Conservation (phyloP, 2,113 vertebrate species). For the Ammospiza nelsoni region DNA sequence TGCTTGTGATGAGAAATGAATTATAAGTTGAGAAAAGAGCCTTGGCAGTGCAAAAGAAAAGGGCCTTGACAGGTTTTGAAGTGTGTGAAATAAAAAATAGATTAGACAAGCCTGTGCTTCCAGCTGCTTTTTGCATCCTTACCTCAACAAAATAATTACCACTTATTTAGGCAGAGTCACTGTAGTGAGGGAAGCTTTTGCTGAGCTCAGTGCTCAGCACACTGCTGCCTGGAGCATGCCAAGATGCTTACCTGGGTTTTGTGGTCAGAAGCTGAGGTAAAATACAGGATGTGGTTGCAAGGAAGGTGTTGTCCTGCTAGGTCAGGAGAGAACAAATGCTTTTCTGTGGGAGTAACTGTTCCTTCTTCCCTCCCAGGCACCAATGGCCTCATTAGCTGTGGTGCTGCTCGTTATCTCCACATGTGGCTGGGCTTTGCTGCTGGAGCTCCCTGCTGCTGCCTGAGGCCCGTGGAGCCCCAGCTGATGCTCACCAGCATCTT, state of each 20-base stretch:
- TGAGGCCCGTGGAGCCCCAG: neutral
- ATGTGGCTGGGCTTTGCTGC: neutral
- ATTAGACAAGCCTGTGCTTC: slow-evolving; percentile 2
- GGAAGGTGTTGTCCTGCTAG: neutral
- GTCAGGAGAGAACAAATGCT: neutral
- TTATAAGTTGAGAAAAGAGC: neutral
- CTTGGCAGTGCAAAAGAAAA: neutral
- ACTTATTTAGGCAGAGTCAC: neutral
- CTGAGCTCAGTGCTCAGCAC: neutral
- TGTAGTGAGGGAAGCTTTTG: neutral
- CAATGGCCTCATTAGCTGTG: neutral
- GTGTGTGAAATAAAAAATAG: slow-evolving; percentile 15
- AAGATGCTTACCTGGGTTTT: neutral
- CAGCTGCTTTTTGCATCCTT: slow-evolving; percentile 1
- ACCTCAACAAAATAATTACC: neutral
- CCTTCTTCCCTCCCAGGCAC: neutral
- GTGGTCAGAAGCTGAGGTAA: neutral
- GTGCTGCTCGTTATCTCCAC: neutral
- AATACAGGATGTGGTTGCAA: neutral
- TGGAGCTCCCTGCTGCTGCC: neutral
- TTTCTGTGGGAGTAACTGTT: neutral
- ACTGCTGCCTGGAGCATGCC: neutral
- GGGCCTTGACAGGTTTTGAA: slow-evolving; percentile 19
- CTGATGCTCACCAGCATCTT: neutral
- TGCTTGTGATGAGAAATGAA: neutral